Evolutionary conservation across 2,797 vertebrate species (phyloP).

Genomic region (Neoniphon sammara): DNA sequence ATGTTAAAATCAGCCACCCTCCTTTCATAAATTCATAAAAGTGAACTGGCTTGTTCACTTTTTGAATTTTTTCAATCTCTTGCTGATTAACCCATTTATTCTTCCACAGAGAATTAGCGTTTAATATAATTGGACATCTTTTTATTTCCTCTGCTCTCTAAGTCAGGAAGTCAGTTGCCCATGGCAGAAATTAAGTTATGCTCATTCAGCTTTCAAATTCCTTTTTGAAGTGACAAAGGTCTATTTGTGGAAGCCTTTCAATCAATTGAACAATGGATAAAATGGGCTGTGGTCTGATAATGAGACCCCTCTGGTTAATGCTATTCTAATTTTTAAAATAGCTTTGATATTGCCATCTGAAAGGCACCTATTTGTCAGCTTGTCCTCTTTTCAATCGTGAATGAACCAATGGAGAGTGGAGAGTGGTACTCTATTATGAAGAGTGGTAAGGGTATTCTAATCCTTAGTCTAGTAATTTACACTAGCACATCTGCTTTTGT

Average conservation of each 20-base stretch:
- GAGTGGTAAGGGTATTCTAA: background rate
- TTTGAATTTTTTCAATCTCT: background rate
- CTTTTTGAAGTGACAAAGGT: slow-evolving; percentile 42
- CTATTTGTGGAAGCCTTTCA: slow-evolving; percentile 35
- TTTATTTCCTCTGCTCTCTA: slow-evolving; percentile 20
- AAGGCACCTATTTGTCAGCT: background rate
- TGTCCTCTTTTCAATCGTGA: slow-evolving; percentile 15
- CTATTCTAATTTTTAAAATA: slow-evolving; percentile 11
- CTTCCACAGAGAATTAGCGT: slow-evolving; percentile 19
- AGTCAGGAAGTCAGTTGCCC: slow-evolving; percentile 19
- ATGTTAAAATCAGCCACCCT: background rate
- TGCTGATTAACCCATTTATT: background rate
- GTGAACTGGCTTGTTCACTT: background rate
- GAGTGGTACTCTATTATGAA: background rate
- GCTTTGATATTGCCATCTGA: slow-evolving; percentile 12
- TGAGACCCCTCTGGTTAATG: slow-evolving; percentile 7
- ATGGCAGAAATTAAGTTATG: slow-evolving; percentile 31
- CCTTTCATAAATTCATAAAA: background rate
- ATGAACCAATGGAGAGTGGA: background rate
- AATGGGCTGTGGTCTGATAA: slow-evolving; percentile 1
- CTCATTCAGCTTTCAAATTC: slow-evolving; percentile 42
- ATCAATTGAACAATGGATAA: slow-evolving; percentile 37
- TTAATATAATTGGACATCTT: slow-evolving; percentile 33
- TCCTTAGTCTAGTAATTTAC: background rate
- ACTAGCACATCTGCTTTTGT: background rate